Evolutionary conservation across 64 coral and sea anemone genomes (phyloP).

Genomic region (Pachyseris speciosa): DNA sequence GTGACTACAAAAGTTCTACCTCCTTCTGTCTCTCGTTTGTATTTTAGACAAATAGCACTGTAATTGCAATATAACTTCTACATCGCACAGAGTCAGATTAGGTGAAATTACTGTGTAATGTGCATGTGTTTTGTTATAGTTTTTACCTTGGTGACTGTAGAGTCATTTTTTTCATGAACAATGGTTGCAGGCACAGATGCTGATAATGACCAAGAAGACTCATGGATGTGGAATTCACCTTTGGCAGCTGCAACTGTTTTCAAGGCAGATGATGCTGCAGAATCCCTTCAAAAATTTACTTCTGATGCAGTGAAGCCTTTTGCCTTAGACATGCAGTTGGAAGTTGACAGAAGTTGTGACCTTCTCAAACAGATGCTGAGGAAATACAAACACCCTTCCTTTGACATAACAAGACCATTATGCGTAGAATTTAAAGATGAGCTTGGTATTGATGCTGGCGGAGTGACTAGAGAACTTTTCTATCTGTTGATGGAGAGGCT

Average conservation of each 20-base stretch:
- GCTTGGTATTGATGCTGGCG: conserved; percentile 27
- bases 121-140: too few species aligned
- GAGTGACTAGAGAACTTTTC: conserved; percentile 42
- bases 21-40: too few species aligned
- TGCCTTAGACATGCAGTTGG: background rate
- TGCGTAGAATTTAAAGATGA: conserved; percentile 31
- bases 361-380: conserved; percentile 34
- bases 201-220: too few species aligned
- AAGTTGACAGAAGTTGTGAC: conserved; percentile 15
- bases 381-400: conserved; percentile 29
- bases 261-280: background rate
- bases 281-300: background rate
- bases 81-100: too few species aligned
- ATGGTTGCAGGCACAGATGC: too few species aligned
- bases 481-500: conserved; percentile 39
- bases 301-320: background rate
- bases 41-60: too few species aligned
- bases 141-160: too few species aligned
- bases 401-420: conserved; percentile 43
- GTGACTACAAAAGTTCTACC: too few species aligned
- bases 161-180: too few species aligned
- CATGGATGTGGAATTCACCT: too few species aligned
- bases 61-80: too few species aligned
- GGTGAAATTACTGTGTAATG: too few species aligned
- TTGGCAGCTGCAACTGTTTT: background rate